These are phyloP conservation scores for Suillia variegata DNA, from an alignment of 2,888 invertebrate species.

Conservation along the genomic window DNA sequence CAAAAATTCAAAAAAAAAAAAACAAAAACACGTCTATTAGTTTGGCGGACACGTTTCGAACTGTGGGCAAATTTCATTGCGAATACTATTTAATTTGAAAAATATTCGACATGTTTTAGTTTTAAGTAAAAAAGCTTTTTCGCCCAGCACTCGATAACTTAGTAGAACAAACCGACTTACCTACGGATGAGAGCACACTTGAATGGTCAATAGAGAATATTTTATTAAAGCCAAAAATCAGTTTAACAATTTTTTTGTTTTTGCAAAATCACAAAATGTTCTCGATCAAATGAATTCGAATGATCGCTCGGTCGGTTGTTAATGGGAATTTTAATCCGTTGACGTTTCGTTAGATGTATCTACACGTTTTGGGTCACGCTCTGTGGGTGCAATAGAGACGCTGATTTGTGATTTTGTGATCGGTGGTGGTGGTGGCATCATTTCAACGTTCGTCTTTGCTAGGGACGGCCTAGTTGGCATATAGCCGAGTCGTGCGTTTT, in stretches of 20 bases:
- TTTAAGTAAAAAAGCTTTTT: background rate
- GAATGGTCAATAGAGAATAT: background rate
- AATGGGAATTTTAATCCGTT: background rate
- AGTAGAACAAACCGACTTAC: background rate
- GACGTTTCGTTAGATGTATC: background rate
- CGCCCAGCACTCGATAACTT: too few species aligned
- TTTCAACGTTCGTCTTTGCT: background rate
- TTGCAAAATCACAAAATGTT: background rate
- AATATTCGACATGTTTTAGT: background rate
- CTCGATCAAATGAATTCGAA: too few species aligned
- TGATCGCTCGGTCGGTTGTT: background rate
- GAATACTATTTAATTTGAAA: conserved; percentile 3
- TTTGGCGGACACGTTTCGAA: background rate
- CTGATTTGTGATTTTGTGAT: background rate
- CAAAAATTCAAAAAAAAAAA: background rate
- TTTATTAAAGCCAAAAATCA: background rate
- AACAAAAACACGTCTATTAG: background rate
- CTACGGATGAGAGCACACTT: background rate
- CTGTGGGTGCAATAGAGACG: background rate
- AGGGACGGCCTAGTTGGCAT: conserved; percentile 24
- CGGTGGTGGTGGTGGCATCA: background rate
- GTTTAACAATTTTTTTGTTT: background rate
- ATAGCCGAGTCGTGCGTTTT: conserved; percentile 51
- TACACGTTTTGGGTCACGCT: background rate
- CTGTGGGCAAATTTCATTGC: background rate